These are phyloP conservation scores for Microctonus aethiopoides DNA, from an alignment of 2,888 invertebrate genomes.

Conservation along the genomic window DNA sequence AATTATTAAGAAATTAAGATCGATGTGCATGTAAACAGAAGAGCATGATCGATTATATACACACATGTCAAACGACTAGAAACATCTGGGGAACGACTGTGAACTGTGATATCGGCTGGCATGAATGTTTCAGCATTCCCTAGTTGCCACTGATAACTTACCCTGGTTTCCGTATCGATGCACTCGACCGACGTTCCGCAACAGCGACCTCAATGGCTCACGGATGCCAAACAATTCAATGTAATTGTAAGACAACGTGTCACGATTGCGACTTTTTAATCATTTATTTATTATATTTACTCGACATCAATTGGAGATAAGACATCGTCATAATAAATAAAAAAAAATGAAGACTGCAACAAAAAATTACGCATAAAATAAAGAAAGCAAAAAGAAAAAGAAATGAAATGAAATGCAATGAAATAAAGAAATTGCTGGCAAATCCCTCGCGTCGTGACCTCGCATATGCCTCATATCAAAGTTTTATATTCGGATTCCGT, in stretches of 20 bases:
- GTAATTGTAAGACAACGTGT: background rate
- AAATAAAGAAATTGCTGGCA: constrained; percentile 6
- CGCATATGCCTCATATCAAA: constrained; percentile 23
- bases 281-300: background rate
- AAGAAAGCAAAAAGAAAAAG: background rate
- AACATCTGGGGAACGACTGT: background rate
- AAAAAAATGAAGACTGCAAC: too few relatives aligned
- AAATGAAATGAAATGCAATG: background rate
- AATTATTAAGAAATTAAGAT: background rate
- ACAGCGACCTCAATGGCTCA: background rate
- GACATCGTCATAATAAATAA: too few relatives aligned
- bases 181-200: constrained; percentile 12
- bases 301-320: background rate
- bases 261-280: background rate
- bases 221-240: background rate
- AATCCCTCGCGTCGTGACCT: constrained; percentile 20
- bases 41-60: background rate
- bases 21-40: background rate
- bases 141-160: constrained; percentile 23
- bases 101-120: constrained; percentile 13
- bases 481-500: constrained; percentile 23
- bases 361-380: too few relatives aligned
- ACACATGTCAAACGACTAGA: background rate
- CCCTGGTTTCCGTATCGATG: constrained; percentile 30
- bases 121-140: constrained; percentile 38